phyloP scores from a whole-genome alignment of 2,888 invertebrate species.

The Panzeria rudis region DNA sequence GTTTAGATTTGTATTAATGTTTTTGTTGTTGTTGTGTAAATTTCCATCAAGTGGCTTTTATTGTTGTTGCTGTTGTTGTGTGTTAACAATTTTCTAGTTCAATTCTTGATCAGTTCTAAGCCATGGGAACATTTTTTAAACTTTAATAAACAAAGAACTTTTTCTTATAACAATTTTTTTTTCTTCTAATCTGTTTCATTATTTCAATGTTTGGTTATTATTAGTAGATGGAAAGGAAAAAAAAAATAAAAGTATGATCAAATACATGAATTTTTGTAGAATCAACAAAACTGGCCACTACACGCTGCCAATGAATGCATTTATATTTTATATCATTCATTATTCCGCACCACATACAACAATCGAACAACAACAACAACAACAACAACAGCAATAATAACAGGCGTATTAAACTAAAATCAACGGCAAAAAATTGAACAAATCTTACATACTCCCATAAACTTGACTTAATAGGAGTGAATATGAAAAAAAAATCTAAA shows the following conservation, averaged over 20 bases:
- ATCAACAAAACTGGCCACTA: slow-evolving; percentile 58
- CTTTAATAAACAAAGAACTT: slow-evolving; percentile 61
- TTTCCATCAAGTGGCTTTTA: slow-evolving; percentile 45
- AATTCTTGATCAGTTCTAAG: slow-evolving; percentile 64
- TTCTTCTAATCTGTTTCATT: slow-evolving; percentile 15
- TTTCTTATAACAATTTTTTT: slow-evolving; percentile 37
- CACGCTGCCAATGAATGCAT: slow-evolving; percentile 50
- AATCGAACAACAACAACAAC: background rate
- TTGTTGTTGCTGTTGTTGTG: slow-evolving; percentile 20
- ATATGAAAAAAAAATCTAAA: slow-evolving; percentile 36
- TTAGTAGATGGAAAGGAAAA: slow-evolving; percentile 25
- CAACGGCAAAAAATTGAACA: slow-evolving; percentile 24
- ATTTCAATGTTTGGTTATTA: slow-evolving; percentile 60
- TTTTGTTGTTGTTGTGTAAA: slow-evolving; percentile 44
- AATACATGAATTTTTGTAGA: slow-evolving; percentile 42
- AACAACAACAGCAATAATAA: slow-evolving; percentile 22
- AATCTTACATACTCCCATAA: slow-evolving; percentile 51
- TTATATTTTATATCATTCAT: slow-evolving; percentile 64
- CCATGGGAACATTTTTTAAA: slow-evolving; percentile 70
- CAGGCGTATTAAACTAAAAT: slow-evolving; percentile 29
- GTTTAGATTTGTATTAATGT: slow-evolving; percentile 55
- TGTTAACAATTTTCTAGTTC: slow-evolving; percentile 67
- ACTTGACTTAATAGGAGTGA: slow-evolving; percentile 45
- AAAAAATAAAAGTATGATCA: slow-evolving; percentile 44
- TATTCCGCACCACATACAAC: slow-evolving; percentile 63